Evolutionary conservation across 2,888 invertebrate species (phyloP).

Genomic region (Hirtodrosophila alboralis): DNA sequence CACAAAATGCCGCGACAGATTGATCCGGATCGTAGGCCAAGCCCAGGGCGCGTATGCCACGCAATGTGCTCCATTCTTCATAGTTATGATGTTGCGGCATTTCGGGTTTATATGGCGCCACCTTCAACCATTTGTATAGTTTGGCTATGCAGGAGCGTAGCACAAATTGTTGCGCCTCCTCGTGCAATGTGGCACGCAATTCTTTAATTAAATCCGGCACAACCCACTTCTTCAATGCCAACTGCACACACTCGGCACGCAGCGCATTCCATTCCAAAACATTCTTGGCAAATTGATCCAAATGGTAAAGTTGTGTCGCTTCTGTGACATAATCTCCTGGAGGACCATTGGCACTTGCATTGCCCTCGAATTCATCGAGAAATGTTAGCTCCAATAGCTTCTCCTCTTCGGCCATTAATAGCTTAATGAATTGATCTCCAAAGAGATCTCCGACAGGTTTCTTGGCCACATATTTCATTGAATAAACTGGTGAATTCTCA

Average conservation of each 20-base stretch:
- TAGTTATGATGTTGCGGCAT: slow-evolving; percentile 92
- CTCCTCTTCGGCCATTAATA: slow-evolving; percentile 92
- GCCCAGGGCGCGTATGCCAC: slow-evolving; percentile 93
- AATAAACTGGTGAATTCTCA: slow-evolving; percentile 94
- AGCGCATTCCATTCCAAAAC: slow-evolving; percentile 98
- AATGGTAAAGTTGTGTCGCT: slow-evolving; percentile 88
- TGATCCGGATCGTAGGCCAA: slow-evolving; percentile 94
- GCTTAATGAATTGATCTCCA: slow-evolving; percentile 95
- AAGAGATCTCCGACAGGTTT: slow-evolving; percentile 95
- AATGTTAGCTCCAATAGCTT: slow-evolving; percentile 90
- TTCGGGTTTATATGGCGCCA: slow-evolving; percentile 88
- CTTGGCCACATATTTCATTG: slow-evolving; percentile 94
- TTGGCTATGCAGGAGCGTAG: slow-evolving; percentile 93
- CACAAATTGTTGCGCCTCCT: slow-evolving; percentile 94
- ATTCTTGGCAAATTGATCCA: slow-evolving; percentile 97
- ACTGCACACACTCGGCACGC: slow-evolving; percentile 93
- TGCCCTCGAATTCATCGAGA: slow-evolving; percentile 91
- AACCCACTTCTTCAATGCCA: slow-evolving; percentile 94
- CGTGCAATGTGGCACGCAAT: slow-evolving; percentile 90
- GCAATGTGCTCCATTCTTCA: slow-evolving; percentile 93
- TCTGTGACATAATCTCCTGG: slow-evolving; percentile 93
- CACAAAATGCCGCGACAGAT: slow-evolving; percentile 93
- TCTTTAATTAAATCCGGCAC: slow-evolving; percentile 96
- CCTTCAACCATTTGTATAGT: slow-evolving; percentile 95
- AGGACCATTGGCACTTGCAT: slow-evolving; percentile 85